A percentile compares a stretch with the other conserved stretches of the same genome.
These are phyloP conservation scores for Steinernema hermaphroditum DNA, from an alignment of 2,888 invertebrate species.

Conservation along the genomic window DNA sequence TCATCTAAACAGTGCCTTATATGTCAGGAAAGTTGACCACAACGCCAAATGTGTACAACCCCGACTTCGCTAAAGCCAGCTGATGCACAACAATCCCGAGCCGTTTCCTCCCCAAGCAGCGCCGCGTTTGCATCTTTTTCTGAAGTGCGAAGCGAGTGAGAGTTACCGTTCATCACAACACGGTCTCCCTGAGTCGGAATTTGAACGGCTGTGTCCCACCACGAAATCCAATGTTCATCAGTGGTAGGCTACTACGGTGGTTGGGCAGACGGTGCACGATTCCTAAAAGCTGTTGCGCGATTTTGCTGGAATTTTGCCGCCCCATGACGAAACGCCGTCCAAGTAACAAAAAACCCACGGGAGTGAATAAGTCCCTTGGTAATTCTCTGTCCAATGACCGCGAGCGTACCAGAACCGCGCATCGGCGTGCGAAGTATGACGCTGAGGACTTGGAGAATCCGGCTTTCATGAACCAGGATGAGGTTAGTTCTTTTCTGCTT, in stretches of 20 bases:
- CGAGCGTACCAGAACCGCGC: slow-evolving; percentile 44
- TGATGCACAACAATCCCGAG: too few relatives aligned
- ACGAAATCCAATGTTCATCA: neutral
- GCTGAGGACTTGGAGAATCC: slow-evolving; percentile 53
- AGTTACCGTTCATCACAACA: neutral
- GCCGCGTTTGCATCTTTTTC: too few relatives aligned
- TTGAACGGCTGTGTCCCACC: neutral
- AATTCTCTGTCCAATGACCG: slow-evolving; percentile 56
- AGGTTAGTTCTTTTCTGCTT: slow-evolving; percentile 42
- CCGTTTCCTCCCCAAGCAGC: too few relatives aligned
- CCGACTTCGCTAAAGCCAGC: too few relatives aligned
- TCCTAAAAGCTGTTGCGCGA: slow-evolving; percentile 14
- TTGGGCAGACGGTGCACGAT: neutral
- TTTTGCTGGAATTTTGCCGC: slow-evolving; percentile 14
- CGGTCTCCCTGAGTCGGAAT: neutral
- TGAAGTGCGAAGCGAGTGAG: neutral
- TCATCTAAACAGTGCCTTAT: neutral
- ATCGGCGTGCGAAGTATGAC: slow-evolving; percentile 49
- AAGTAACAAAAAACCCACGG: slow-evolving; percentile 57
- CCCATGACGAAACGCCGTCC: slow-evolving; percentile 62
- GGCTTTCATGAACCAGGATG: slow-evolving; percentile 51
- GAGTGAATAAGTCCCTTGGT: slow-evolving; percentile 61
- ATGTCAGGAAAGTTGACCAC: too few relatives aligned
- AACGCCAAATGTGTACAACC: too few relatives aligned
- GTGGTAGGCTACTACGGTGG: neutral